Percentiles rank a stretch among this genome's conserved stretches.
Conservation (phyloP, 2,113 vertebrate species). For the Rostratula benghalensis region DNA sequence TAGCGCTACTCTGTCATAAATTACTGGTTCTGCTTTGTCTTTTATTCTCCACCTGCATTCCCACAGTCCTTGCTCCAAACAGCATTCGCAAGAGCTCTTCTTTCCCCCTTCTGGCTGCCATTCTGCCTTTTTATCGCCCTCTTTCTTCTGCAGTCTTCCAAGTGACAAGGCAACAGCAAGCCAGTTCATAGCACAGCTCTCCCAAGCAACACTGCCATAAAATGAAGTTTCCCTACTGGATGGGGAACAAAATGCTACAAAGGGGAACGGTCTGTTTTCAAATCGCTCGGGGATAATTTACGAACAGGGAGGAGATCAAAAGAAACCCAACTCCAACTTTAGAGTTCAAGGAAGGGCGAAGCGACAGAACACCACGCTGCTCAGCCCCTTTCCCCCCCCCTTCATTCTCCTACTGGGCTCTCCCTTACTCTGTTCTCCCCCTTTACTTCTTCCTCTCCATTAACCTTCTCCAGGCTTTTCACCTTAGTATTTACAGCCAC, state of each 20-base stretch:
- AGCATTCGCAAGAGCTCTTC: conserved; percentile 36
- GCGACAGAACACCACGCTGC: background rate
- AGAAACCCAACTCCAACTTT: conserved; percentile 34
- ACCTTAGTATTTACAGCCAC: conserved; percentile 29
- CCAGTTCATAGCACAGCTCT: conserved; percentile 29
- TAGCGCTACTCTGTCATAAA: background rate
- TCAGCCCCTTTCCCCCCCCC: background rate
- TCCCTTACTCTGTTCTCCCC: background rate
- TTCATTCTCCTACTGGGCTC: background rate
- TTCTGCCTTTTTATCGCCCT: conserved; percentile 43
- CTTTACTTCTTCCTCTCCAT: background rate
- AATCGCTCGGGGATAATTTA: conserved; percentile 44
- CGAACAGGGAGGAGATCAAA: conserved; percentile 50
- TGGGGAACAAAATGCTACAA: conserved; percentile 46
- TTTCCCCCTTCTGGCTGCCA: conserved; percentile 38
- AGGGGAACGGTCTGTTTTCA: conserved; percentile 12
- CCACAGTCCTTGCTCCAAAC: conserved; percentile 34
- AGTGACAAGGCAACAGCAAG: conserved; percentile 45
- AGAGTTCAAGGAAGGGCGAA: conserved; percentile 34
- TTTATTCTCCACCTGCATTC: conserved; percentile 61
- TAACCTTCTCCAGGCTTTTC: conserved; percentile 17
- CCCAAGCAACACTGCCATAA: conserved; percentile 59
- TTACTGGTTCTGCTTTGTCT: conserved; percentile 46
- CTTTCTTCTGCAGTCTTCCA: conserved; percentile 44
- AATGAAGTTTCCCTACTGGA: conserved; percentile 28